phyloP scores from a whole-genome alignment of 2,797 vertebrate species.

The Trichosurus vulpecula region DNA sequence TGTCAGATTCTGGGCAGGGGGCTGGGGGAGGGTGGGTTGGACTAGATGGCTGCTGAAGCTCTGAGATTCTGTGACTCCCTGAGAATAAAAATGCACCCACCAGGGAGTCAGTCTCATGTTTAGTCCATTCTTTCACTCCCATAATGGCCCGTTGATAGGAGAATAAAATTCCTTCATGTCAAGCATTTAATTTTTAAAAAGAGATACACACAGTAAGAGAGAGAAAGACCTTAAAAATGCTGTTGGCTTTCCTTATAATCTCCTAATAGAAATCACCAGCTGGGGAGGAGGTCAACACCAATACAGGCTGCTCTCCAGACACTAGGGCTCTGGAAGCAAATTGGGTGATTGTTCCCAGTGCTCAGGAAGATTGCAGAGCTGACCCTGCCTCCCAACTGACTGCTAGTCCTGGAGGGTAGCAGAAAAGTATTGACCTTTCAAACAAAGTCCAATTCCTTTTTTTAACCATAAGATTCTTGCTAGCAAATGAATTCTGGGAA shows the following conservation, averaged over 20 bases:
- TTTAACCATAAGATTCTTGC: not conserved
- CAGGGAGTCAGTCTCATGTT: conserved; percentile 38
- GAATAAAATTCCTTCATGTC: conserved; percentile 46
- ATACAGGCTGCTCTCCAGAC: conserved; percentile 8
- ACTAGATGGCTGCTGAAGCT: not conserved
- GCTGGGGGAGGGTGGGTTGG: not conserved
- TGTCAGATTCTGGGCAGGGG: not conserved
- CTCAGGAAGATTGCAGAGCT: conserved; percentile 67
- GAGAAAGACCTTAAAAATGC: conserved; percentile 63
- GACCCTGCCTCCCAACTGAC: conserved; percentile 50
- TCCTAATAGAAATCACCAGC: not conserved
- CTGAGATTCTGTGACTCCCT: not conserved
- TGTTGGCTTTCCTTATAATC: conserved; percentile 59
- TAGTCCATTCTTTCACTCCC: conserved; percentile 31
- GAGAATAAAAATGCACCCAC: not conserved
- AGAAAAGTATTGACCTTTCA: not conserved
- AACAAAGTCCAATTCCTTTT: not conserved
- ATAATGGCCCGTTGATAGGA: conserved; percentile 55
- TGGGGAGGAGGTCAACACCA: conserved; percentile 55
- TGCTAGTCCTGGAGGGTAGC: not conserved
- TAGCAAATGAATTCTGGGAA: not conserved
- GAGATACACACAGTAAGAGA: conserved; percentile 56
- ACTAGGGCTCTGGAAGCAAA: conserved; percentile 29
- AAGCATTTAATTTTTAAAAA: conserved; percentile 73
- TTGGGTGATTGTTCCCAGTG: conserved; percentile 54